Evolutionary conservation across 2,888 invertebrate genomes (phyloP), one percentile per base, ranked within the genome.

Genomic region (Volucella inanis): DNA sequence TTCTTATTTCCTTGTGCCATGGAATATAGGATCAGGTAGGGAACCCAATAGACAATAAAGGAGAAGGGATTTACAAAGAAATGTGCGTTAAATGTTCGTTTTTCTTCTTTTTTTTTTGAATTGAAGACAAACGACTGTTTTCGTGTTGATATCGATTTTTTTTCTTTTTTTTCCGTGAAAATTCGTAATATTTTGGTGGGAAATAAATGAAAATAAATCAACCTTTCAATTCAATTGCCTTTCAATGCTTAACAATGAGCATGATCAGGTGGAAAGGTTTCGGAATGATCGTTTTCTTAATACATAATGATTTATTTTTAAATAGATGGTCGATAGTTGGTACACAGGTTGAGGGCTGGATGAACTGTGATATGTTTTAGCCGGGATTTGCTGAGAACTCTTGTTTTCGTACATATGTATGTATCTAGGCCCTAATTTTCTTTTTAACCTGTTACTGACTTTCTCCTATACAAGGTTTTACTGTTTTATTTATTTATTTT

Each of bases 191-290:
- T 54, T 39, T 65, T 54, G 55, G 39, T 80, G 67, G 50, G 71
- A 67, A 67, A 18, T n/a, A 54, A 67, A 77, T n/a, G 55, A 64
- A 52, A 59, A 82, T 82, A 82, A 77, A 77, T 82, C 77, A 74
- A 57, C 49, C 64, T 62, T 4, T n/a, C 12, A 12, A 41, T 55
- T 55, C 4, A 14, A 43, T 52, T n/a, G n/a, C 49, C 64, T 62
- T 4, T n/a, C 12, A 12, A 41, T 55, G 39, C 4, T 52, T 43
- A 67, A 22, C 50, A 10, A 1, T 3, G 12, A 15, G 11, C 31
- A 14, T 39, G 39, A 9, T 52, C n/a, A 22, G 8, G 18, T 41
- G 11, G 11, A 18, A 59, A 3, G 8, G 41, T 18, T 39, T 12
- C 9, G 3, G 10, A 38, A 22, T n/a, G 31, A 31, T 31, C 6